Evolutionary conservation across 2,888 invertebrate genomes (phyloP).

Genomic region (Vesta saturnalis): DNA sequence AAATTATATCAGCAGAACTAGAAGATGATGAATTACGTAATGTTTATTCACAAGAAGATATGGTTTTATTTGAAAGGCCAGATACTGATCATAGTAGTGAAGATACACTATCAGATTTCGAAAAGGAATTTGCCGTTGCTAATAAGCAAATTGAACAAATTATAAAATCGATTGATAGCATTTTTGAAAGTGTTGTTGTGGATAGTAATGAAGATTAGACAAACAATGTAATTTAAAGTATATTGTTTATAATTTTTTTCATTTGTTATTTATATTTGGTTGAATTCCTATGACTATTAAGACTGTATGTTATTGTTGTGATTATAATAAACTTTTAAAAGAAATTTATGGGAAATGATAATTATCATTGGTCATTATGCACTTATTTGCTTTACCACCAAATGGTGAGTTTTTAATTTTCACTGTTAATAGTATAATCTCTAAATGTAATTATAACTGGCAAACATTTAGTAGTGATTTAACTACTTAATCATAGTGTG

Average conservation of each 20-base stretch:
- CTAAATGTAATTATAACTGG: too few species aligned
- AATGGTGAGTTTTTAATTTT: too few species aligned
- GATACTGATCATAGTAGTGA: background rate
- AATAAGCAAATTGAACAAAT: conserved; percentile 58
- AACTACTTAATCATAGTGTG: too few species aligned
- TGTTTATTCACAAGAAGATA: conserved; percentile 5
- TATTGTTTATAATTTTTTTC: background rate
- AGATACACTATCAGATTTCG: conserved; percentile 32
- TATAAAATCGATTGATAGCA: conserved; percentile 59
- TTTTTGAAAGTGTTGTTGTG: conserved; percentile 59
- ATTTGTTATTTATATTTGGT: too few species aligned
- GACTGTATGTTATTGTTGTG: too few species aligned
- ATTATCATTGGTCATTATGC: too few species aligned
- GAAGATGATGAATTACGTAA: background rate
- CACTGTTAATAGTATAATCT: too few species aligned
- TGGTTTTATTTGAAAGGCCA: conserved; percentile 1
- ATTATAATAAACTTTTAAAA: too few species aligned
- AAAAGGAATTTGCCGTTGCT: conserved; percentile 53
- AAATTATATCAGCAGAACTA: conserved; percentile 26
- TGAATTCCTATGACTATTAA: background rate
- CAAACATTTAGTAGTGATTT: too few species aligned
- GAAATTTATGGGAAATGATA: too few species aligned
- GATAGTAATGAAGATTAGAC: conserved; percentile 44
- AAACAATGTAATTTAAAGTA: background rate
- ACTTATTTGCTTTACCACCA: too few species aligned